These are phyloP conservation scores for Aegithalos caudatus DNA, from an alignment of 2,113 vertebrate species.

Conservation along the genomic window DNA sequence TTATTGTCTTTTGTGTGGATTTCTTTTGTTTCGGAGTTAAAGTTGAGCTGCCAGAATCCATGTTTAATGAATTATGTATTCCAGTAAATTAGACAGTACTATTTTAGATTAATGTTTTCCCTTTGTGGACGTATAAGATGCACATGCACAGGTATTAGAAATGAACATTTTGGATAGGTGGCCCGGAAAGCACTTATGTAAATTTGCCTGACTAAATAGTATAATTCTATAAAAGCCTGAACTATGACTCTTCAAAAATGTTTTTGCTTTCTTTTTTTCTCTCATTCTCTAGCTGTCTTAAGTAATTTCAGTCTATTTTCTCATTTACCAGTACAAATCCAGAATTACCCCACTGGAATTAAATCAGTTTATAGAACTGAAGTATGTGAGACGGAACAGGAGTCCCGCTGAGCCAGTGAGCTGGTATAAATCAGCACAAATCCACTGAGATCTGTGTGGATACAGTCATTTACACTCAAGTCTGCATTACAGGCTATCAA, in stretches of 20 bases:
- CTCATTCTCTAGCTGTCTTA: neutral
- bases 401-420: neutral
- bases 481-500: neutral
- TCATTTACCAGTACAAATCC: neutral
- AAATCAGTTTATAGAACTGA: neutral
- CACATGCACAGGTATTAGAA: neutral
- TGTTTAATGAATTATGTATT: slow-evolving; percentile 37
- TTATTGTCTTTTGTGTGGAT: slow-evolving; percentile 64
- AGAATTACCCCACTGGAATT: neutral
- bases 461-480: neutral
- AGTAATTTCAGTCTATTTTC: neutral
- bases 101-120: slow-evolving; percentile 32
- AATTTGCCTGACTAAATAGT: neutral
- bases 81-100: slow-evolving; percentile 30
- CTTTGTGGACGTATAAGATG: neutral
- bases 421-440: neutral
- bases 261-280: neutral
- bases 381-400: neutral
- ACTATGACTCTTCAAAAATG: neutral
- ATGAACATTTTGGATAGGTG: neutral
- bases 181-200: neutral
- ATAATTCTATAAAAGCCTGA: neutral
- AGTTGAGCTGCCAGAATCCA: slow-evolving; percentile 20
- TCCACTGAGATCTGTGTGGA: neutral
- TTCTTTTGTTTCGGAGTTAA: slow-evolving; percentile 54